Percentiles rank a stretch among this genome's conserved stretches.
phyloP scores from a whole-genome alignment of 35 echinoderm and acorn worm species.

The Ophioderma brevispina region DNA sequence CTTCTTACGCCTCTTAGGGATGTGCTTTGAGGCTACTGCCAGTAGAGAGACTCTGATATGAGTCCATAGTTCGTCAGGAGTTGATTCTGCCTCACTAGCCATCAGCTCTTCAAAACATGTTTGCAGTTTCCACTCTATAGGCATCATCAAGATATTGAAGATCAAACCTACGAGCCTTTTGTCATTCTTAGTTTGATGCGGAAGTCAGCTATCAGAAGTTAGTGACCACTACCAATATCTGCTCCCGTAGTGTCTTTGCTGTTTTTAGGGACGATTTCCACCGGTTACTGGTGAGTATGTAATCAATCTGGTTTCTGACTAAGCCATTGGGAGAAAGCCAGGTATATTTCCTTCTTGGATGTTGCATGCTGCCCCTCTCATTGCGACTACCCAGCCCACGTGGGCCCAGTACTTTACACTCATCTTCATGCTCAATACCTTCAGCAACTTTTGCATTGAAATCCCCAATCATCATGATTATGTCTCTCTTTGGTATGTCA shows the following conservation, averaged over 20 bases:
- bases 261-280: slow-evolving; percentile 32
- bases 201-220: slow-evolving; percentile 56
- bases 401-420: neutral
- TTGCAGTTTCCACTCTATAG: no score
- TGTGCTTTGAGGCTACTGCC: no score
- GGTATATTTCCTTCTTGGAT: slow-evolving; percentile 17
- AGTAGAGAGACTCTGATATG: no score
- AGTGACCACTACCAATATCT: slow-evolving; percentile 69
- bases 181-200: slow-evolving; percentile 26
- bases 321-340: slow-evolving; percentile 21
- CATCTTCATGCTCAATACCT: neutral
- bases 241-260: slow-evolving; percentile 50
- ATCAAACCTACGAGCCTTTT: neutral
- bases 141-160: no score
- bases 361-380: slow-evolving; percentile 3
- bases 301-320: slow-evolving; percentile 41
- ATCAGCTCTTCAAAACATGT: no score
- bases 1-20: no score
- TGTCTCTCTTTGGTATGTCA: no score
- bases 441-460: neutral
- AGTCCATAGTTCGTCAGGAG: no score
- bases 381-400: neutral
- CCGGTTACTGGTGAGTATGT: slow-evolving; percentile 17
- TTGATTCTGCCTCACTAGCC: no score
- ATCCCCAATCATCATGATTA: no score